Evolutionary conservation across 2,113 vertebrate genomes (phyloP).

Genomic region (Tupaia tana): DNA sequence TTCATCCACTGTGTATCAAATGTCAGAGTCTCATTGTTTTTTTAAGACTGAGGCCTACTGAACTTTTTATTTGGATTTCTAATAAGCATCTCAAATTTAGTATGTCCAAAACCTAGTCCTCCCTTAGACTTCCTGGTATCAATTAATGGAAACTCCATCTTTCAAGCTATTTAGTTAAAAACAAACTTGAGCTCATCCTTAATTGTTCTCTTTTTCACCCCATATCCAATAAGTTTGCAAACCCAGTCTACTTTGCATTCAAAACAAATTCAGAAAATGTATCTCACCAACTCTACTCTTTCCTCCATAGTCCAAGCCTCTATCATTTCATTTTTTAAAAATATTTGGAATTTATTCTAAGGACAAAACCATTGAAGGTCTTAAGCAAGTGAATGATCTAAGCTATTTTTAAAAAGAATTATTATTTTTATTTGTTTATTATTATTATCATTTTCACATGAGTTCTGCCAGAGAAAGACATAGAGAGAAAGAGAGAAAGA

Average conservation of each 20-base stretch:
- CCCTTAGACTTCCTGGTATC: background rate
- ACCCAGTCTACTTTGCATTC: background rate
- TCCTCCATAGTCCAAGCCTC: background rate
- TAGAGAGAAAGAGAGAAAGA: too few species aligned
- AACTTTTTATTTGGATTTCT: background rate
- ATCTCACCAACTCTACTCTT: background rate
- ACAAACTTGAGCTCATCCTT: background rate
- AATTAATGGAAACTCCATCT: background rate
- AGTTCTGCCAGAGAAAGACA: too few species aligned
- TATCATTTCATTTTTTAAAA: background rate
- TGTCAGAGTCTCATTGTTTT: too few species aligned
- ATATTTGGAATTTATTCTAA: background rate
- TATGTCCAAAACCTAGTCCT: background rate
- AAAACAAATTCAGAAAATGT: slow-evolving; percentile 17
- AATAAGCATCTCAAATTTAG: background rate
- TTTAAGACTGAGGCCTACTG: background rate
- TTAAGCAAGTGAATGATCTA: too few species aligned
- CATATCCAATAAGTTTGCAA: background rate
- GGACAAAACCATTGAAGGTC: too few species aligned
- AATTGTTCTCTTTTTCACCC: background rate
- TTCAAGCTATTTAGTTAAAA: background rate
- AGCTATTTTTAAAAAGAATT: too few species aligned
- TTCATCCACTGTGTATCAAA: too few species aligned
- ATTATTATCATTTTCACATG: too few species aligned
- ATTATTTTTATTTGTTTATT: too few species aligned